Conservation (phyloP, 1,140 invertebrate species). For the Drosophila suzukii region DNA sequence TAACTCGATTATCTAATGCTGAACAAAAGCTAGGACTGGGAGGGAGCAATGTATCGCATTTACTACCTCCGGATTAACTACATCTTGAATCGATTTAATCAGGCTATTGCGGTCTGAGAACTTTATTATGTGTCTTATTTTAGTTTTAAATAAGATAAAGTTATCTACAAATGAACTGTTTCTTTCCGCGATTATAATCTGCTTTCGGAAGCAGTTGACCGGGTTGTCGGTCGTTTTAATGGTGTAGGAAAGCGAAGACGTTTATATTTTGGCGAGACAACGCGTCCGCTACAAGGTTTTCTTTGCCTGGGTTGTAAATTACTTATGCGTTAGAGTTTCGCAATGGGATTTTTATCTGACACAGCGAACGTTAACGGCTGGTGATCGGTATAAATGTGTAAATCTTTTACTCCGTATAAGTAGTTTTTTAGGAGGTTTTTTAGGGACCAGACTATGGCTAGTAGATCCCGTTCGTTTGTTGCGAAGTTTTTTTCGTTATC, state of each 20-base stretch:
- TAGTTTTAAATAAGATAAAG: conserved; percentile 8
- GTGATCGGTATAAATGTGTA: neutral
- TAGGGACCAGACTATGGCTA: too few species aligned
- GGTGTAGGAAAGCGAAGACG: neutral
- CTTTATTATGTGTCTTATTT: neutral
- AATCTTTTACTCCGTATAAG: too few species aligned
- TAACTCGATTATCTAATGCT: neutral
- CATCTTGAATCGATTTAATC: neutral
- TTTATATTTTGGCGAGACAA: neutral
- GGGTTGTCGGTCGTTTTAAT: conserved; percentile 1
- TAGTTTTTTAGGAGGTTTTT: too few species aligned
- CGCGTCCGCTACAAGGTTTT: too few species aligned
- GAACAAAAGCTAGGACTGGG: conserved; percentile 1
- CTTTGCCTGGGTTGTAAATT: neutral
- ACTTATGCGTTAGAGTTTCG: neutral
- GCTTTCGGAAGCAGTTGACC: conserved; percentile 4
- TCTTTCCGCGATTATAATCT: conserved; percentile 4
- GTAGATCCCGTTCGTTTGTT: too few species aligned
- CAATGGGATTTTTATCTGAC: too few species aligned
- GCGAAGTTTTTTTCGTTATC: neutral
- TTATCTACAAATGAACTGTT: neutral
- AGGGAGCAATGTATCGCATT: conserved; percentile 16
- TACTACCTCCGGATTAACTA: neutral
- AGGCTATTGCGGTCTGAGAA: neutral
- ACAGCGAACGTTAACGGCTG: neutral